These are phyloP conservation scores for Tiaroga cobitis DNA, from an alignment of 2,797 vertebrate species.

Conservation along the genomic window DNA sequence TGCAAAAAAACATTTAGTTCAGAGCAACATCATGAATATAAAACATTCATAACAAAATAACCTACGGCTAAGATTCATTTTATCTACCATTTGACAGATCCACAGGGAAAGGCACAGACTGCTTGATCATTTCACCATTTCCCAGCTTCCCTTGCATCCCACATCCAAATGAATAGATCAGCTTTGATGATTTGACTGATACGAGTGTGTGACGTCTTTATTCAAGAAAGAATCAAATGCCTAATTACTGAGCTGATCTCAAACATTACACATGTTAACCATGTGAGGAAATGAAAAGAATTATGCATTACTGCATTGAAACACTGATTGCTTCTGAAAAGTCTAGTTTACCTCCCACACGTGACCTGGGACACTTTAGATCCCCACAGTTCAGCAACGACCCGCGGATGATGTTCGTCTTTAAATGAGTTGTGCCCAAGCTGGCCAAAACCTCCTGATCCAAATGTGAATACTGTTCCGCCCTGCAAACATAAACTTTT, in stretches of 20 bases:
- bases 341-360: constrained; percentile 82
- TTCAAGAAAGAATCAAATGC: constrained; percentile 2
- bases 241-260: not conserved
- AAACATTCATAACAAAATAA: not conserved
- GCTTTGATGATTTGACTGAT: constrained; percentile 71
- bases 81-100: constrained; percentile 62
- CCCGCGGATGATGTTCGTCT: constrained; percentile 76
- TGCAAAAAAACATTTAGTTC: not conserved
- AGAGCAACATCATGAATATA: not conserved
- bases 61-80: not conserved
- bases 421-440: constrained; percentile 85
- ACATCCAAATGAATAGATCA: constrained; percentile 82
- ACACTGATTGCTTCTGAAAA: not conserved
- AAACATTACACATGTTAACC: too few relatives aligned
- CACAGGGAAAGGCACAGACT: constrained; percentile 77
- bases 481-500: constrained; percentile 67
- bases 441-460: constrained; percentile 82
- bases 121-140: constrained; percentile 61
- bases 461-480: constrained; percentile 84
- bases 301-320: too few relatives aligned
- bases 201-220: constrained; percentile 80
- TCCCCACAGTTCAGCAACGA: constrained; percentile 80
- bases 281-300: too few relatives aligned
- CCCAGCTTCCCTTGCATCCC: constrained; percentile 76
- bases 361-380: constrained; percentile 76